A percentile compares a stretch with the other conserved stretches of the same genome.
phyloP scores from a whole-genome alignment of 2,888 invertebrate species.

The Caenorhabditis sp. region DNA sequence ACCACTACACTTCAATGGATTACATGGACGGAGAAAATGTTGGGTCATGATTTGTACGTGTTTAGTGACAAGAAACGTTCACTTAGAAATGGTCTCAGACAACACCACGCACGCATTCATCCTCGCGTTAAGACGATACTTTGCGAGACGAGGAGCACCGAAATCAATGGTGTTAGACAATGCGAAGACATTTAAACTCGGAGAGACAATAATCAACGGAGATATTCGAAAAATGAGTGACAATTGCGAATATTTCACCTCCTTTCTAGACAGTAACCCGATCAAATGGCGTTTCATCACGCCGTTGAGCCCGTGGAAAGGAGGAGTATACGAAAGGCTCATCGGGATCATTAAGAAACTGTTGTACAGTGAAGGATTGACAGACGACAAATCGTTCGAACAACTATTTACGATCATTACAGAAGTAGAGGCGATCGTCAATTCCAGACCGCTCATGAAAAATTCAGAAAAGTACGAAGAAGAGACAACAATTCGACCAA shows the following conservation, averaged over 20 bases:
- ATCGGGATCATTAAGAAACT: slow-evolving; percentile 1
- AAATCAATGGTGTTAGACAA: slow-evolving; percentile 19
- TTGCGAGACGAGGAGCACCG: slow-evolving; percentile 33
- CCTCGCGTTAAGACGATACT: slow-evolving; percentile 13
- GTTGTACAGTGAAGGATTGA: not conserved
- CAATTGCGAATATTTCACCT: not conserved
- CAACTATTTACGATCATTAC: not conserved
- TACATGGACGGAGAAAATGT: not conserved
- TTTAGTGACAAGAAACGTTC: slow-evolving; percentile 17
- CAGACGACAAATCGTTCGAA: not conserved
- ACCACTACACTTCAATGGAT: not conserved
- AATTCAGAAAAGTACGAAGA: not conserved
- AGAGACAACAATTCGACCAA: not conserved
- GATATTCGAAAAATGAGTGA: not conserved
- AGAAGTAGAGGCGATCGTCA: not conserved
- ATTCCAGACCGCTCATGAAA: not conserved
- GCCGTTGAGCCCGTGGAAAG: slow-evolving; percentile 17
- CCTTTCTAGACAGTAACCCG: not conserved
- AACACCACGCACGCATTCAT: slow-evolving; percentile 15
- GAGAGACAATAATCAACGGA: not conserved
- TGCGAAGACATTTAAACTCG: slow-evolving; percentile 15
- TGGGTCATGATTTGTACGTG: slow-evolving; percentile 23
- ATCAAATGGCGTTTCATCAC: slow-evolving; percentile 10
- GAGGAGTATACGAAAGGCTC: not conserved
- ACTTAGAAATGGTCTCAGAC: slow-evolving; percentile 25